phyloP scores from a whole-genome alignment of 2,113 vertebrate genomes.

The Tiliqua scincoides region DNA sequence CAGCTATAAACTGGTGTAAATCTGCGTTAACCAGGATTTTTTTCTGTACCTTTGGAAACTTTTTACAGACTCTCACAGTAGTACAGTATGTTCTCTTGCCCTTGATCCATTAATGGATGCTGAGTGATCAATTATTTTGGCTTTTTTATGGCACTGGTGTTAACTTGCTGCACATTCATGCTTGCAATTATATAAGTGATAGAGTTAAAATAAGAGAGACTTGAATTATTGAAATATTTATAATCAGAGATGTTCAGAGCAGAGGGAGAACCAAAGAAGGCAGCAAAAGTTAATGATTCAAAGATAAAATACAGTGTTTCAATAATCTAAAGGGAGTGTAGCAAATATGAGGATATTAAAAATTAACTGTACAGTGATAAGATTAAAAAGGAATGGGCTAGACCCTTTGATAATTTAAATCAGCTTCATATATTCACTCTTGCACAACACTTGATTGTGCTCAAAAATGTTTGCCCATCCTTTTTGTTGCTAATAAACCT shows the following conservation, averaged over 20 bases:
- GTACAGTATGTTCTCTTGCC: constrained; percentile 50
- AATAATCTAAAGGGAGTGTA: constrained; percentile 62
- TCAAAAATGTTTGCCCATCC: constrained; percentile 7
- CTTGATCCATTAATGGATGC: constrained; percentile 74
- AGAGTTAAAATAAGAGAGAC: constrained; percentile 73
- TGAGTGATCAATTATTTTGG: constrained; percentile 78
- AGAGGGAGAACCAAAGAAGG: constrained; percentile 65
- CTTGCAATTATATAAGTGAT: constrained; percentile 71
- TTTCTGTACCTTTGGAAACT: neutral
- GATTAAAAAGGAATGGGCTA: constrained; percentile 4
- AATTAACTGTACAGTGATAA: constrained; percentile 36
- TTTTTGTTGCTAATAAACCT: constrained; percentile 13
- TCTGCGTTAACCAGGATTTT: neutral
- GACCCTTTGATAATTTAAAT: neutral
- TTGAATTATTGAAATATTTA: constrained; percentile 77
- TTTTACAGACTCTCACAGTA: neutral
- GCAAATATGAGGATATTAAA: constrained; percentile 49
- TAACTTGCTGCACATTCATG: constrained; percentile 73
- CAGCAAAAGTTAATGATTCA: constrained; percentile 73
- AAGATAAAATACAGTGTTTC: constrained; percentile 68
- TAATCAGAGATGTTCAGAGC: constrained; percentile 70
- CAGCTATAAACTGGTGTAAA: constrained; percentile 1
- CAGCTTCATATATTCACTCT: neutral
- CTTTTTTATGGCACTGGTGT: constrained; percentile 71
- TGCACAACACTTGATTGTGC: neutral